Percentiles rank a stretch among this genome's conserved stretches.
These are phyloP conservation scores for Megalonaias nervosa DNA, from an alignment of 1,140 invertebrate genomes.

Conservation along the genomic window DNA sequence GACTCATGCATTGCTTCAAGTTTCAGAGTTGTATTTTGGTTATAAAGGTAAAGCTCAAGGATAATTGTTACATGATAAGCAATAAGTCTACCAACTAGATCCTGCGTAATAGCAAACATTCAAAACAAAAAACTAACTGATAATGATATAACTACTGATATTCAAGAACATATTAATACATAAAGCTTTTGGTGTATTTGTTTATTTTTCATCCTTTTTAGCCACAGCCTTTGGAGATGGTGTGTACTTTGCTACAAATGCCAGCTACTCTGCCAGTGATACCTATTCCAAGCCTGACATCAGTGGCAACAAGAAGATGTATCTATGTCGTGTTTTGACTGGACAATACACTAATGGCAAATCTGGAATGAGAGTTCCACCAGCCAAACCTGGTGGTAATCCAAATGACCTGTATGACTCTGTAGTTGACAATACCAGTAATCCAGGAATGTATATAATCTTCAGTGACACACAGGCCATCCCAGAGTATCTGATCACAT, in stretches of 20 bases:
- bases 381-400: conserved; percentile 6
- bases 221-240: conserved; percentile 40
- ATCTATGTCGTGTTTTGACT: conserved; percentile 40
- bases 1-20: no score
- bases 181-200: no score
- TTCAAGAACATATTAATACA: no score
- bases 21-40: no score
- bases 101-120: no score
- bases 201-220: not conserved
- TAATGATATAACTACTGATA: no score
- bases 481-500: conserved; percentile 47
- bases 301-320: conserved; percentile 31
- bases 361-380: conserved; percentile 28
- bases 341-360: conserved; percentile 38
- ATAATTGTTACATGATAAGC: no score
- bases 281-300: conserved; percentile 33
- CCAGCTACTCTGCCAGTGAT: conserved; percentile 33
- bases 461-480: conserved; percentile 52
- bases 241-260: conserved; percentile 43
- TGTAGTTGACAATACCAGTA: conserved; percentile 33
- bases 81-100: no score
- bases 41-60: no score
- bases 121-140: no score
- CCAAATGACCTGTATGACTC: conserved; percentile 38
- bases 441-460: conserved; percentile 42